Evolutionary conservation across 2,797 vertebrate genomes (phyloP).

Genomic region (Chrosomus eos): DNA sequence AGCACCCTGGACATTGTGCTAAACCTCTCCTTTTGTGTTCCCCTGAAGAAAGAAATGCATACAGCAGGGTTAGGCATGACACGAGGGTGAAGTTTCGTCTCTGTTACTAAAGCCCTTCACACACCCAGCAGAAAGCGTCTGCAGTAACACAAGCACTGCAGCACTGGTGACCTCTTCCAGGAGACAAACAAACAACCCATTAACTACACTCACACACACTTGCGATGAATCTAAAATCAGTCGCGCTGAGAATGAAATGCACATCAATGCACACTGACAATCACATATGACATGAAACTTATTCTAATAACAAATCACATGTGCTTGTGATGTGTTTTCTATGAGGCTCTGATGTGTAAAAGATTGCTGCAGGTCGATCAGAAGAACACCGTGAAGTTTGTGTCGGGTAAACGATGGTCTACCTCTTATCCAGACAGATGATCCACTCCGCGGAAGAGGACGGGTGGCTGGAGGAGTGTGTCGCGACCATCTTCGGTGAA

Average conservation of each 20-base stretch:
- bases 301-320: background rate
- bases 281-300: background rate
- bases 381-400: conserved; percentile 1
- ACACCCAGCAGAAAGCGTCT: conserved; percentile 35
- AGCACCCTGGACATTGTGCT: background rate
- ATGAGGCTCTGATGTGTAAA: background rate
- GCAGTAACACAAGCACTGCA: conserved; percentile 48
- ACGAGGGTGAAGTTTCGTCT: background rate
- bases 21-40: background rate
- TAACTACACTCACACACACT: background rate
- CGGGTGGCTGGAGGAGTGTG: conserved; percentile 85
- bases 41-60: background rate
- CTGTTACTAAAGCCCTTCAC: background rate
- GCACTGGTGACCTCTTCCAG: conserved; percentile 34
- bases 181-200: conserved; percentile 12
- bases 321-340: background rate
- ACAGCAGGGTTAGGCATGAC: background rate
- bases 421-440: conserved; percentile 96
- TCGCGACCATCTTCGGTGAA: conserved; percentile 90
- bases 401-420: conserved; percentile 51
- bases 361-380: background rate
- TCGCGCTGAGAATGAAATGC: background rate
- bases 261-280: conserved; percentile 2
- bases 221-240: background rate
- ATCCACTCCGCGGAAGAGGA: conserved; percentile 92